Conservation (phyloP, 2,113 vertebrate species). For the Nanger granti region DNA sequence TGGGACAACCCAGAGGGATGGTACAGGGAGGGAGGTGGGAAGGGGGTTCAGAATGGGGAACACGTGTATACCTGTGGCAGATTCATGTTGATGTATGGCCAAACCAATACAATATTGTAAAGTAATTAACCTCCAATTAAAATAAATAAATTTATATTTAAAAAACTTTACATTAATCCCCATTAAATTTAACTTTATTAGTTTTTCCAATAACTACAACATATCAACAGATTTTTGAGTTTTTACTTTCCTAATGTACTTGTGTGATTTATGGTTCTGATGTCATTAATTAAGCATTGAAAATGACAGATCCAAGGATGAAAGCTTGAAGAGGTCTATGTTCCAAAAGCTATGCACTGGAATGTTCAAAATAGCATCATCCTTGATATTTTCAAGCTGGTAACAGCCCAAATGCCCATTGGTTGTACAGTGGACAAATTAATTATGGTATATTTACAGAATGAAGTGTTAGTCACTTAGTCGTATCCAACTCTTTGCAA, state of each 20-base stretch:
- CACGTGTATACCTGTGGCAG: no score
- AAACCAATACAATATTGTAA: no score
- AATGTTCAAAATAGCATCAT: neutral
- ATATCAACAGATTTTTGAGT: neutral
- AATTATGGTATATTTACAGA: neutral
- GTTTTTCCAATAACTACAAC: neutral
- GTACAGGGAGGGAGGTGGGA: no score
- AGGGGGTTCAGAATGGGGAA: no score
- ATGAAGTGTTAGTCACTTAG: neutral
- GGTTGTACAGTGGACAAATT: neutral
- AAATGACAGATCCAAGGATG: neutral
- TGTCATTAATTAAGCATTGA: neutral
- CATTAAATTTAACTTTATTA: neutral
- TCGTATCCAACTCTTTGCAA: neutral
- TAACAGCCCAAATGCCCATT: neutral
- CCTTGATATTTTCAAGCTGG: neutral
- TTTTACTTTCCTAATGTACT: constrained; percentile 11
- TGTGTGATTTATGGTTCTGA: neutral
- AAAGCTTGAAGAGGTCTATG: neutral
- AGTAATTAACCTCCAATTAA: no score
- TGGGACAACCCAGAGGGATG: no score
- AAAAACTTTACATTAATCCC: neutral
- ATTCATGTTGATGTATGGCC: no score
- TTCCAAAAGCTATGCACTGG: neutral
- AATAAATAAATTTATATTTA: no score